Conservation (phyloP, 2,888 invertebrate genomes). For the Muschampia plurimacula region DNA sequence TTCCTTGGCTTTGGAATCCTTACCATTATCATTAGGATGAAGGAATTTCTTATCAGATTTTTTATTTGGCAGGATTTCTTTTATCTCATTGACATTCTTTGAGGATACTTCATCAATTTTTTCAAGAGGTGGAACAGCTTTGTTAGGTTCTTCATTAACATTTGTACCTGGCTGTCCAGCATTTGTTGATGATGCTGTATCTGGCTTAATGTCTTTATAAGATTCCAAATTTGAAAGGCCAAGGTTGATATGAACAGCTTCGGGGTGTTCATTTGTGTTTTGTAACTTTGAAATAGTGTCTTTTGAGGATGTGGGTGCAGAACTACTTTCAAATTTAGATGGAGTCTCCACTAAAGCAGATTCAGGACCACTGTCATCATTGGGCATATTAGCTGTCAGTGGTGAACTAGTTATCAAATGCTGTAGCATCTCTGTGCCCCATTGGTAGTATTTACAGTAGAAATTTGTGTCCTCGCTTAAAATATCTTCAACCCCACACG, state of each 20-base stretch:
- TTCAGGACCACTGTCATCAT: neutral
- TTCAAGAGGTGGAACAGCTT: neutral
- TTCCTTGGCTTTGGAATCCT: neutral
- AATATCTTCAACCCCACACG: conserved; percentile 61
- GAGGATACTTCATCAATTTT: too few relatives aligned
- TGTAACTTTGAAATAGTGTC: neutral
- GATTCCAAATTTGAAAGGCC: too few relatives aligned
- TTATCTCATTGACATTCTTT: neutral
- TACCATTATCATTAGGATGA: neutral
- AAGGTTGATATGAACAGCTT: too few relatives aligned
- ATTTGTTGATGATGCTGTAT: neutral
- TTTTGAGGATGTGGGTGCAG: neutral
- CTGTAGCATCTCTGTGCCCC: conserved; percentile 60
- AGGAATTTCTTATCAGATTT: neutral
- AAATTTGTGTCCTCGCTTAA: conserved; percentile 61
- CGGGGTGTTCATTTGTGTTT: conserved; percentile 9
- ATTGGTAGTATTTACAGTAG: conserved; percentile 75
- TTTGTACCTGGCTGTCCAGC: neutral
- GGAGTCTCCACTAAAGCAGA: neutral
- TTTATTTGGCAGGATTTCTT: neutral
- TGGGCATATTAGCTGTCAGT: neutral
- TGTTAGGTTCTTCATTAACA: neutral
- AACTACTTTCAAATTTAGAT: conserved; percentile 4
- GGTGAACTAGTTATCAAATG: neutral
- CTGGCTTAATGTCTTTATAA: neutral